phyloP scores from a whole-genome alignment of 2,888 invertebrate genomes.

The Aleiodes alternator region DNA sequence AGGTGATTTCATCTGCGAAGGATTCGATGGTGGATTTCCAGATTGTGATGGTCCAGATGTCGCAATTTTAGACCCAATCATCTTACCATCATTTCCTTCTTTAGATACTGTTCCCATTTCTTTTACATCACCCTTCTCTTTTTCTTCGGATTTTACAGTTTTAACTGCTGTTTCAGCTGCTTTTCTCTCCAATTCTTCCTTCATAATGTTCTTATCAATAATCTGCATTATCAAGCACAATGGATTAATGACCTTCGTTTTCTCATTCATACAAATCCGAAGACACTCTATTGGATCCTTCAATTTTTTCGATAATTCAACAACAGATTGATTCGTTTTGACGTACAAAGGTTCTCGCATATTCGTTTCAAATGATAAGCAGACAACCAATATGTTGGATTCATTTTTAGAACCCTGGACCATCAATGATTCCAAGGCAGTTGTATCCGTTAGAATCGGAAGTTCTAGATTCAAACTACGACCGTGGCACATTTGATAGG shows the following conservation, averaged over 20 bases:
- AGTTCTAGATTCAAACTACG: background rate
- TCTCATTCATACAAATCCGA: slow-evolving; percentile 44
- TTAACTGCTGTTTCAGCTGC: too few species aligned
- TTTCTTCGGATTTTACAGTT: background rate
- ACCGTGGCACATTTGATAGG: slow-evolving; percentile 52
- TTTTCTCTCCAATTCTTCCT: background rate
- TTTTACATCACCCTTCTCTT: too few species aligned
- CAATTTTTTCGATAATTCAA: slow-evolving; percentile 35
- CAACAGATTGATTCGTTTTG: slow-evolving; percentile 34
- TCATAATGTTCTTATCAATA: slow-evolving; percentile 17
- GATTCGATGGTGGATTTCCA: too few species aligned
- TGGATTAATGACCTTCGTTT: slow-evolving; percentile 24
- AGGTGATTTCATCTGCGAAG: too few species aligned
- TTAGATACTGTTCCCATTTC: too few species aligned
- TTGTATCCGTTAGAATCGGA: background rate
- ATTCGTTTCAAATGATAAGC: slow-evolving; percentile 41
- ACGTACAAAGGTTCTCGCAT: slow-evolving; percentile 37
- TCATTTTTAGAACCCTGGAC: background rate
- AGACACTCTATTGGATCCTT: slow-evolving; percentile 26
- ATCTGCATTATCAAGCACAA: slow-evolving; percentile 57
- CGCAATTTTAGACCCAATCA: too few species aligned
- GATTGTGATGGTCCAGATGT: too few species aligned
- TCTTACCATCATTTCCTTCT: too few species aligned
- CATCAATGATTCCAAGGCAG: slow-evolving; percentile 45
- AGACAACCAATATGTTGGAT: slow-evolving; percentile 36